These are phyloP conservation scores for Notocelia uddmanniana DNA, from an alignment of 2,888 invertebrate genomes.

Conservation along the genomic window DNA sequence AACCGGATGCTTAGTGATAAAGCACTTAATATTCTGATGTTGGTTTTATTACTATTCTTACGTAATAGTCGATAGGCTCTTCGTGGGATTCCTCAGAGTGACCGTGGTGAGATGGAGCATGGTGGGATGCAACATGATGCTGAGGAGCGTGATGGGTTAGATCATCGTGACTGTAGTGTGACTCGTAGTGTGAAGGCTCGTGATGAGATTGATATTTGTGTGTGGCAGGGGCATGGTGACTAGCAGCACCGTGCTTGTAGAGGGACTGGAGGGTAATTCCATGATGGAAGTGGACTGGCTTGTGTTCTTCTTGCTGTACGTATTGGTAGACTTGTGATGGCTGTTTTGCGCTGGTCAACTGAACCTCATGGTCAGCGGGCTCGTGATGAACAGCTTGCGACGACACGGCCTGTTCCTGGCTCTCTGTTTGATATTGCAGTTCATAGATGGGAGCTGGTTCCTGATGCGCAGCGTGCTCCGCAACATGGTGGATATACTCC, in stretches of 20 bases:
- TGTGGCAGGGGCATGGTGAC: constrained; percentile 56
- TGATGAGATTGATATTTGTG: constrained; percentile 58
- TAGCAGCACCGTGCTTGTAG: constrained; percentile 48
- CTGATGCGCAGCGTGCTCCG: constrained; percentile 60
- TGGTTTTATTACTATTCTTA: constrained; percentile 73
- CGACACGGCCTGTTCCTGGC: constrained; percentile 62
- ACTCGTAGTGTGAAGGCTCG: constrained; percentile 53
- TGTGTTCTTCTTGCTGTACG: constrained; percentile 22
- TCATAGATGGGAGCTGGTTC: constrained; percentile 65
- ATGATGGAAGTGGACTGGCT: constrained; percentile 40
- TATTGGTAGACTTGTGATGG: constrained; percentile 26
- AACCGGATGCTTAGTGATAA: constrained; percentile 60
- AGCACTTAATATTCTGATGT: constrained; percentile 53
- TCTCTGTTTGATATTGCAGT: constrained; percentile 55
- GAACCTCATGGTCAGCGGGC: constrained; percentile 43
- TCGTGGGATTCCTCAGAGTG: constrained; percentile 66
- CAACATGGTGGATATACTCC: constrained; percentile 62
- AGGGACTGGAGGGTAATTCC: constrained; percentile 31
- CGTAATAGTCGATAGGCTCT: constrained; percentile 80
- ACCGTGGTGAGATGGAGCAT: constrained; percentile 52
- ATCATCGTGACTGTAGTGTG: constrained; percentile 54
- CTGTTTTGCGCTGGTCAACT: constrained; percentile 34
- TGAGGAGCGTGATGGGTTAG: constrained; percentile 53
- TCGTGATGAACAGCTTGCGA: constrained; percentile 65
- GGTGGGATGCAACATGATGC: constrained; percentile 47